A percentile compares a stretch with the other conserved stretches of the same genome.
These are phyloP conservation scores for Carassius gibelio DNA, from an alignment of 2,113 vertebrate species.

Conservation along the genomic window DNA sequence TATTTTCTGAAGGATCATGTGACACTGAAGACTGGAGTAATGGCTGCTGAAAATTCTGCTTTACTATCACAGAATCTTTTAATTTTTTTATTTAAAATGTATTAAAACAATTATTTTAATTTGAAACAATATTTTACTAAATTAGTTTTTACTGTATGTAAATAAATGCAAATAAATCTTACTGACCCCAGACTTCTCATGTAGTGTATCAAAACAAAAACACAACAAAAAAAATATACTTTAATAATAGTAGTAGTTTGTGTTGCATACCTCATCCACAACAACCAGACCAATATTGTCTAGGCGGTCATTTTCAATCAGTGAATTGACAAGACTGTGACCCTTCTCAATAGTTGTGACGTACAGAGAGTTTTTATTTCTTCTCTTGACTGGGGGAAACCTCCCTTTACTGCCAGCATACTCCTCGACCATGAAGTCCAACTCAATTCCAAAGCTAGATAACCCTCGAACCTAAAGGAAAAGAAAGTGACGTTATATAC, in stretches of 20 bases:
- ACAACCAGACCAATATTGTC: conserved; percentile 85
- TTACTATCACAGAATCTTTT: not conserved
- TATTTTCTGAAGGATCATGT: not conserved
- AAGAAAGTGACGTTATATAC: no score
- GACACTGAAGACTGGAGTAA: not conserved
- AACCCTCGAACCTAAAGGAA: conserved; percentile 82
- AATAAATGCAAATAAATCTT: not conserved
- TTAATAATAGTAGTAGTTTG: not conserved
- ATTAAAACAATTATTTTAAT: not conserved
- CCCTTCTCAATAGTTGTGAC: conserved; percentile 94
- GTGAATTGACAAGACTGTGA: conserved; percentile 89
- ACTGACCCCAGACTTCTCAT: no score
- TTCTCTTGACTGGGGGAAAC: conserved; percentile 90
- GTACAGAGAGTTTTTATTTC: conserved; percentile 82
- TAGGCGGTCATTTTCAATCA: conserved; percentile 84
- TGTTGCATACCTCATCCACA: conserved; percentile 86
- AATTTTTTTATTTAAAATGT: not conserved
- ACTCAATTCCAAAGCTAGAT: conserved; percentile 87
- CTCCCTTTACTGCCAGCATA: conserved; percentile 94
- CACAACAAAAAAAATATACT: not conserved
- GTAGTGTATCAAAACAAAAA: not conserved
- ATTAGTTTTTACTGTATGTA: not conserved
- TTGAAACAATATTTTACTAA: not conserved
- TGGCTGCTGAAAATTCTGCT: not conserved
- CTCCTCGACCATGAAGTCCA: conserved; percentile 95